Evolutionary conservation across 2,888 invertebrate genomes (phyloP).

Genomic region (Leptodirus hochenwartii): DNA sequence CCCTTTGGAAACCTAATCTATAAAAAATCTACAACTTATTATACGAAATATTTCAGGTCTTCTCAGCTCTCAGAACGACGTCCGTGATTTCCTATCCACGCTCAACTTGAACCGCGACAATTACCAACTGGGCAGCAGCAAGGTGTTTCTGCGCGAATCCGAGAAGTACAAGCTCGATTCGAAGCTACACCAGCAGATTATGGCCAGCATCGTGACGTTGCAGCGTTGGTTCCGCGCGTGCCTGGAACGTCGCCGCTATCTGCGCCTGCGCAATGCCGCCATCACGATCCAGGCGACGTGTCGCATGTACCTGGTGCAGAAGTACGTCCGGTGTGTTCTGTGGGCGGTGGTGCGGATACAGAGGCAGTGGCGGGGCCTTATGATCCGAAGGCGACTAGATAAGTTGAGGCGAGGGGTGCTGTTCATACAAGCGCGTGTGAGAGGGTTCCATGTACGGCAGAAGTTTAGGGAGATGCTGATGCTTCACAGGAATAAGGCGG

Average conservation of each 20-base stretch:
- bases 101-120: conserved; percentile 75
- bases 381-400: conserved; percentile 45
- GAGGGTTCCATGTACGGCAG: conserved; percentile 45
- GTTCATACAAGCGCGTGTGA: conserved; percentile 51
- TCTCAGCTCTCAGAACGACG: conserved; percentile 71
- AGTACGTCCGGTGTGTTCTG: conserved; percentile 31
- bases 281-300: conserved; percentile 59
- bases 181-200: conserved; percentile 82
- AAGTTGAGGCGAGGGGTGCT: conserved; percentile 40
- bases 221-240: conserved; percentile 82
- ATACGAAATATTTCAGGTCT: too few relatives aligned
- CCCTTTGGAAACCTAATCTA: too few relatives aligned
- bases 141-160: conserved; percentile 86
- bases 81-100: conserved; percentile 64
- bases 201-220: conserved; percentile 79
- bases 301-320: conserved; percentile 45
- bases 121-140: conserved; percentile 74
- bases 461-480: conserved; percentile 29
- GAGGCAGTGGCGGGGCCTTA: conserved; percentile 56
- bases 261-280: conserved; percentile 53
- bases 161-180: conserved; percentile 87
- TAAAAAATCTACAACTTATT: too few relatives aligned
- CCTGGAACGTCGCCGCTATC: conserved; percentile 58
- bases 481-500: conserved; percentile 4
- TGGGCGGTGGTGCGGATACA: conserved; percentile 55